phyloP scores from a whole-genome alignment of 2,113 vertebrate genomes.

The Cyanoramphus novaezelandiae region DNA sequence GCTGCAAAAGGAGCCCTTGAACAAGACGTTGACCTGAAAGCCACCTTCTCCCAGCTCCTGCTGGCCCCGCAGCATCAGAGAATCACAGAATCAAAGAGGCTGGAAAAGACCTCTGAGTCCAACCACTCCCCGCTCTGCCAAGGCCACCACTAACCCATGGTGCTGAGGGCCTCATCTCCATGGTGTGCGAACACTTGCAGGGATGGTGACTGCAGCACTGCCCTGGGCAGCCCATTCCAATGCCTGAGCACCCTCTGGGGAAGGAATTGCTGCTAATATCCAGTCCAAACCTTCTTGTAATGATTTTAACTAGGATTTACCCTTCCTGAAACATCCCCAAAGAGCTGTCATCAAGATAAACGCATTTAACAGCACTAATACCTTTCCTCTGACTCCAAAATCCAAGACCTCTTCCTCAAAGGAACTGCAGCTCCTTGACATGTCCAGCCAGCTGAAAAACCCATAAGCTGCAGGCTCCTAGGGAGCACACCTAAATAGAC shows the following conservation, averaged over 20 bases:
- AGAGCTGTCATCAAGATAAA: background rate
- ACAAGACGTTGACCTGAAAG: no score
- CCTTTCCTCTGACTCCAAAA: background rate
- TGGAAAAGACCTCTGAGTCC: no score
- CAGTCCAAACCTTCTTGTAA: no score
- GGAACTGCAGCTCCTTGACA: background rate
- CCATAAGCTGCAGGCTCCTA: background rate
- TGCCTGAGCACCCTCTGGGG: background rate
- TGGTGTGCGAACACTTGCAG: no score
- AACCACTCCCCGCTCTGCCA: no score
- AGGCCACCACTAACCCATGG: no score
- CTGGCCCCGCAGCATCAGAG: background rate
- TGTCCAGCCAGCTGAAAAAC: background rate
- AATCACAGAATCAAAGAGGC: no score
- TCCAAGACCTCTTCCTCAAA: background rate
- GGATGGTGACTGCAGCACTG: no score
- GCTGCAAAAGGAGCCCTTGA: background rate
- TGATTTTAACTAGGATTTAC: background rate
- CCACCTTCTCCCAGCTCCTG: background rate
- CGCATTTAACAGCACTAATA: background rate
- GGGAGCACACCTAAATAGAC: background rate
- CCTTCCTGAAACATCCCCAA: background rate
- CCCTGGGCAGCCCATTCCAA: no score
- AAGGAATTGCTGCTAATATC: no score
- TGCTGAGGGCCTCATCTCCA: no score